A percentile compares a stretch with the other conserved stretches of the same genome.
These are phyloP conservation scores for Agapostemon virescens DNA, from an alignment of 2,888 invertebrate species.

Conservation along the genomic window DNA sequence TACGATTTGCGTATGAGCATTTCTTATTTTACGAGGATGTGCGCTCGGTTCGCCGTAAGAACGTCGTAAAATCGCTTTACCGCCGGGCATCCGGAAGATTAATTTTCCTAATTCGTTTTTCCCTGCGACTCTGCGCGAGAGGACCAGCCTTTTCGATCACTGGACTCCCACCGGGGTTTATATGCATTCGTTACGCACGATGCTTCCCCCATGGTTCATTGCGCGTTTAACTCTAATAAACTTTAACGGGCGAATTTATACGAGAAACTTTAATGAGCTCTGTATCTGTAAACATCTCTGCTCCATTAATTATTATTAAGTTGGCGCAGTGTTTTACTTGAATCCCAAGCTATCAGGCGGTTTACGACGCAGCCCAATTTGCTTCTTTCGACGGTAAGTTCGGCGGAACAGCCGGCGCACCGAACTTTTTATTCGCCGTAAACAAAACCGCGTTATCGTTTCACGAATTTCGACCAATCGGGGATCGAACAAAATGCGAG, in stretches of 20 bases:
- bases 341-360: neutral
- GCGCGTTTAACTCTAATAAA: neutral
- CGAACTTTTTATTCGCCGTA: too few species aligned
- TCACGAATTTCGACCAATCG: neutral
- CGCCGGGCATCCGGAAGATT: neutral
- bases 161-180: neutral
- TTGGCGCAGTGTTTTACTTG: neutral
- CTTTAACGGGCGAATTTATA: neutral
- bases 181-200: neutral
- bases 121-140: neutral
- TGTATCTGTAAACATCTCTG: neutral
- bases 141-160: neutral
- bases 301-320: neutral
- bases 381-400: neutral
- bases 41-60: neutral
- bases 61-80: constrained; percentile 7
- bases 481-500: neutral
- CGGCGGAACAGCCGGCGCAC: neutral
- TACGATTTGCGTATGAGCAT: constrained; percentile 4
- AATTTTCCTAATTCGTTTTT: neutral
- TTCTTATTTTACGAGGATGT: constrained; percentile 10
- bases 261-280: neutral
- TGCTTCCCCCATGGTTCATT: neutral
- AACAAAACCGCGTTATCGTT: neutral
- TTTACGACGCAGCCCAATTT: neutral